phyloP scores from a whole-genome alignment of 2,113 vertebrate species.

The Anser brachyrhynchus region DNA sequence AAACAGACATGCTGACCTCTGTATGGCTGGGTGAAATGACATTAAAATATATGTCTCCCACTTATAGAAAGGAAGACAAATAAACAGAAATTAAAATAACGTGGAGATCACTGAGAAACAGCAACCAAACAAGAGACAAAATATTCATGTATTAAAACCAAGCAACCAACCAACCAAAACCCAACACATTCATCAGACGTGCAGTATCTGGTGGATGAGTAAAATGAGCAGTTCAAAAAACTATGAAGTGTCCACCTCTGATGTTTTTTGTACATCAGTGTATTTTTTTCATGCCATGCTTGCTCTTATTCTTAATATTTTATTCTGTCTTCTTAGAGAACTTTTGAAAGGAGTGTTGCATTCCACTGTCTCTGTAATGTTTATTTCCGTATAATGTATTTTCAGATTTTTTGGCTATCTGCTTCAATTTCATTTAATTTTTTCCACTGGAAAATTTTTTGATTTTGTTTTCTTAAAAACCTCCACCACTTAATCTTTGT shows the following conservation, averaged over 20 bases:
- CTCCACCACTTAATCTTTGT: not conserved
- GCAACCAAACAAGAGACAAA: not conserved
- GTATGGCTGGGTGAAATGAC: not conserved
- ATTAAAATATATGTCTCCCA: not conserved
- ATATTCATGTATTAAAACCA: not conserved
- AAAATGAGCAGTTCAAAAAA: not conserved
- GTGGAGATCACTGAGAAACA: not conserved
- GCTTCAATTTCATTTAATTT: not conserved
- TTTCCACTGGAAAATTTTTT: not conserved
- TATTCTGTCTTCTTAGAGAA: not conserved
- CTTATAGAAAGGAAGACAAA: not conserved
- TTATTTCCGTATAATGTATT: not conserved
- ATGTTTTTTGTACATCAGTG: not conserved
- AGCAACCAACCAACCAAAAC: no score
- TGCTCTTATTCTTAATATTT: not conserved
- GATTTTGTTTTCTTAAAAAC: not conserved
- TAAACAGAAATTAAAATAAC: not conserved
- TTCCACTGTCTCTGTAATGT: not conserved
- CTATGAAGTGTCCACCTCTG: not conserved
- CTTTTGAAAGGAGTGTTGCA: not conserved
- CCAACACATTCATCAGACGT: not conserved
- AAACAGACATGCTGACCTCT: not conserved
- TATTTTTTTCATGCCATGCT: not conserved
- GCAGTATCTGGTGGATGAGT: not conserved
- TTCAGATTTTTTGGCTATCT: not conserved